Base-by-base conservation (phyloP, 1,140 invertebrate species). In the Aphelinus certus region DNA sequence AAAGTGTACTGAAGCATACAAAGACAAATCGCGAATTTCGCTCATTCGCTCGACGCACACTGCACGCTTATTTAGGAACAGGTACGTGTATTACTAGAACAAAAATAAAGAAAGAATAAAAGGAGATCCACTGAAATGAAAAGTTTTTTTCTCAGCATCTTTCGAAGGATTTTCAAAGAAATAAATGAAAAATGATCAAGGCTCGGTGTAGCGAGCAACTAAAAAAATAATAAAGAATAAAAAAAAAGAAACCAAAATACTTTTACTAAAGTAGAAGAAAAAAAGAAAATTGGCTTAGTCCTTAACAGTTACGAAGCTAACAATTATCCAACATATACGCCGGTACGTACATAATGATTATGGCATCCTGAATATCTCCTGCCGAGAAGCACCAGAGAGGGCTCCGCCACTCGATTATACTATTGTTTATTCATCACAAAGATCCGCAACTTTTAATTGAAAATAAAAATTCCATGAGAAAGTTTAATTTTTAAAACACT, bases 31-130 rank as follows among this genome's bases (percentile, higher is more conserved):
- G 53, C 46, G 55, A 69, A 56, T 55, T 63, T 63, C 49, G 7
- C 51, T 58, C 63, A 71, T 71, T 48, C 10, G 47, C 56, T 71
- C 26, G 4, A 60, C 57, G 74, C 68, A 48, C 63, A 71, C 71
- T 69, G 51, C 65, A 68, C 64, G 51, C 67, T 53, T 62, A 62
- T 63, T 58, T 73, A 76, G 70, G 65, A 76, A 76, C 75, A 76
- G 64, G 65, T 72, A 76, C 60, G 47, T 55, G 55, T 63, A n/a
- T 69, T 76, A 68, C 26, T 9, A 66, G 63, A 71, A 71, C 6
- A 60, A 71, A 58, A 42, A 48, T 26, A 26, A 60, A 60, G 26
- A 60, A 60, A 60, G 26, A 60, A 60, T 4, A 60, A 10, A 26
- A 10, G 26, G 26, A 60, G 3, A 53, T 53, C 51, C 4, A 53